A percentile compares a stretch with the other conserved stretches of the same genome.
phyloP scores from a whole-genome alignment of 2,113 vertebrate genomes.

The Lycaon pictus region DNA sequence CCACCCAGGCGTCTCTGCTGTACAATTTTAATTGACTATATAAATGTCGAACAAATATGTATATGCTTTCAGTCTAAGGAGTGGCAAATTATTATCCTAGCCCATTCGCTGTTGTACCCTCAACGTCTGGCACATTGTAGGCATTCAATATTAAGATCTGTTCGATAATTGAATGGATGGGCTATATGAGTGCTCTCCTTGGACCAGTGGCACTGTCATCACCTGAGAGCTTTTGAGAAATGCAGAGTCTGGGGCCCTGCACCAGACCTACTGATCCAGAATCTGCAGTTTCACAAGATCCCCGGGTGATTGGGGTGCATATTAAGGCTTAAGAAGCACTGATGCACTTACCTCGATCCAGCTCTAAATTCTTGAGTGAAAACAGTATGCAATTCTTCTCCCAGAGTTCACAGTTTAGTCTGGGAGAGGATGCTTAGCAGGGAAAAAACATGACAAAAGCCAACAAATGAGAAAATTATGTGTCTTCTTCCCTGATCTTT shows the following conservation, averaged over 20 bases:
- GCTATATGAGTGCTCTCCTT: background rate
- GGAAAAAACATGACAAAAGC: background rate
- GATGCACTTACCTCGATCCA: background rate
- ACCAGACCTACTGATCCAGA: background rate
- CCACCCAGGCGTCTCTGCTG: too few species aligned
- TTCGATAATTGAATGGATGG: too few species aligned
- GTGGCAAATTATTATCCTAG: background rate
- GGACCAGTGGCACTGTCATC: background rate
- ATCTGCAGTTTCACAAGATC: background rate
- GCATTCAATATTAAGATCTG: background rate
- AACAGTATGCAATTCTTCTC: background rate
- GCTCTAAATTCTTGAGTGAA: background rate
- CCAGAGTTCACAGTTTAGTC: background rate
- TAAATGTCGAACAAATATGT: background rate
- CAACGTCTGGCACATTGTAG: fast-evolving
- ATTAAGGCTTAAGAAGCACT: background rate
- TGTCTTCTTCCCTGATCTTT: background rate
- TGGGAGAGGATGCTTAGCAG: background rate
- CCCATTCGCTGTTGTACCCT: background rate
- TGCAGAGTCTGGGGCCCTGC: background rate
- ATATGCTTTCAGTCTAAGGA: background rate
- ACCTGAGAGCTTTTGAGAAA: background rate
- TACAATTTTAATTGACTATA: background rate
- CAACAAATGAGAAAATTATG: background rate
- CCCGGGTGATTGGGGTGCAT: background rate